These are phyloP conservation scores for Hydractinia echinata DNA, from an alignment of 30 jellyfish, hydroid and myxozoan genomes.

Conservation along the genomic window DNA sequence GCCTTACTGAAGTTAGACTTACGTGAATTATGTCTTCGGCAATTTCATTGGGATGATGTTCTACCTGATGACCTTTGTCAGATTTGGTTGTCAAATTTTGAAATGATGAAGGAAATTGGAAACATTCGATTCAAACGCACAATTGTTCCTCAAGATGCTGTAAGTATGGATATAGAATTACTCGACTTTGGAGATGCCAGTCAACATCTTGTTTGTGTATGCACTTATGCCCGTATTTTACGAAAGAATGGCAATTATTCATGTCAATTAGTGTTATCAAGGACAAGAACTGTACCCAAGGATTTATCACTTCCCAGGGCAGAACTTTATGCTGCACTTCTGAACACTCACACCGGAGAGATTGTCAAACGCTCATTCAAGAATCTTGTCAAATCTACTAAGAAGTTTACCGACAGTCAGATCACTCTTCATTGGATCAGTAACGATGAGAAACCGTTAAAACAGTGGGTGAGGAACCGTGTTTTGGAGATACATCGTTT, in stretches of 20 bases:
- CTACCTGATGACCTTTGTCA: background rate
- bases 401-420: slow-evolving; percentile 32
- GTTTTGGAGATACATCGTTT: slow-evolving; percentile 22
- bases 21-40: background rate
- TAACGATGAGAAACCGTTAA: slow-evolving; percentile 25
- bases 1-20: background rate
- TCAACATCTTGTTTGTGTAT: background rate
- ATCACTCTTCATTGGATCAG: slow-evolving; percentile 28
- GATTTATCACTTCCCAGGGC: slow-evolving; percentile 27
- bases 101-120: slow-evolving; percentile 4
- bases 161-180: background rate
- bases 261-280: slow-evolving; percentile 13
- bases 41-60: slow-evolving; percentile 4
- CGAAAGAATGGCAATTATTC: background rate
- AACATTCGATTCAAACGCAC: background rate
- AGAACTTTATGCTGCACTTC: slow-evolving; percentile 12
- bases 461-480: slow-evolving; percentile 40
- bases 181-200: slow-evolving; percentile 14
- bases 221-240: background rate
- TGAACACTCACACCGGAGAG: slow-evolving; percentile 35
- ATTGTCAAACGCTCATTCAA: slow-evolving; percentile 22
- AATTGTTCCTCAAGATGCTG: slow-evolving; percentile 16
- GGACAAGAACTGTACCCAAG: slow-evolving; percentile 13
- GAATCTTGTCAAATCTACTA: background rate
- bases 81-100: slow-evolving; percentile 2